Base-by-base conservation (phyloP, 2,888 invertebrate genomes). In the Hypselothyrea guttata region DNA sequence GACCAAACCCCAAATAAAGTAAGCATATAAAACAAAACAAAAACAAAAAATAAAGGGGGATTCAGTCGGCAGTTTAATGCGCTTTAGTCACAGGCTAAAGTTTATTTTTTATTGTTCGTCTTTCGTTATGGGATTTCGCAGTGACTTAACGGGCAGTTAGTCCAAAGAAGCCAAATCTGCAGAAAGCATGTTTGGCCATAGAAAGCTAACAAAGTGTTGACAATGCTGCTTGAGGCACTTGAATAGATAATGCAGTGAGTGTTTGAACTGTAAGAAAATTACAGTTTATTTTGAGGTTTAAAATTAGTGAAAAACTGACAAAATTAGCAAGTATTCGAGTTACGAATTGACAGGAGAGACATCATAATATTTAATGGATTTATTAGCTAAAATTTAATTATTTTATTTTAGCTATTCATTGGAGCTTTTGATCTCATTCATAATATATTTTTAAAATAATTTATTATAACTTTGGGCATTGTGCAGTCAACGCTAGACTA, bases 61-160 rank as follows among this genome's bases (percentile, higher is more conserved):
- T 15, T 9, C 18, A 33, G 63, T 60, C 47, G 63, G 53, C 58
- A 48, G 42, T 64, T 75, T 72, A 72, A 74, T 74, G 69, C 69
- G 75, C 62, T 71, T 75, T 71, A 48, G 51, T 38, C 45, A 35
- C 52, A 28, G 62, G 44, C 54, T 61, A 54, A 71, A 57, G 53
- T 71, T 70, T 41, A 66, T 71, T 71, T 70, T 16, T 70, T 70
- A 71, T 70, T 71, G 69, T 54, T 52, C 48, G 31, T 38, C 31
- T 54, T 54, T 46, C 16, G 40, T 30, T 33, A 16, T 55, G 35
- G 61, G 66, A 53, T 71, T 65, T 52, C 37, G 12, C 18, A 15
- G 59, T 5, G 68, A 68, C 68, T 71, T 72, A 72, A 49, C 72
- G 72, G 44, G 33, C 57, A 68, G 56, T 71, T 64, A 71, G 68